Percentiles rank a stretch among this genome's conserved stretches.
These are phyloP conservation scores for Gallinago solitaria DNA, from an alignment of 2,797 vertebrate species.

Conservation along the genomic window DNA sequence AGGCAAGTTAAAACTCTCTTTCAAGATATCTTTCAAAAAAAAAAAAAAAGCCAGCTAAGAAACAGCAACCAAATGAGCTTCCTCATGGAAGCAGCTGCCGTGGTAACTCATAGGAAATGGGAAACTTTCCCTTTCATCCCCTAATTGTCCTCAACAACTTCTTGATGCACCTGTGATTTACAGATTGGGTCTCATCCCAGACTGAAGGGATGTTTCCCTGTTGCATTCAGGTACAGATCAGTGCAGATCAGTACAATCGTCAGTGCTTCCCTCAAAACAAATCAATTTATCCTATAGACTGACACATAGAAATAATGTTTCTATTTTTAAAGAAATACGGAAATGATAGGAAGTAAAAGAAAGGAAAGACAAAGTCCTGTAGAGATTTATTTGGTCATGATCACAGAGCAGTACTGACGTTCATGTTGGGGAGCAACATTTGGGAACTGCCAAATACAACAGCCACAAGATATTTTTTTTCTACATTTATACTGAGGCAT, in stretches of 20 bases:
- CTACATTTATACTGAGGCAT: not conserved
- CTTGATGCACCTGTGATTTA: not conserved
- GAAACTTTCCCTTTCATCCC: not conserved
- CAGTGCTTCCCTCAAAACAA: not conserved
- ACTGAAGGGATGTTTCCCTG: not conserved
- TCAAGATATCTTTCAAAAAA: not conserved
- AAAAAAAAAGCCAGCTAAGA: not conserved
- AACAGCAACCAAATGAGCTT: not conserved
- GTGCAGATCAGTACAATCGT: not conserved
- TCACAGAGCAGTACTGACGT: not conserved
- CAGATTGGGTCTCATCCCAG: not conserved
- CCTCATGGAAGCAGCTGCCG: not conserved
- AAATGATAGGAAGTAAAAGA: not conserved
- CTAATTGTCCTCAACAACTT: not conserved
- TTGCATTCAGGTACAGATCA: fast-evolving
- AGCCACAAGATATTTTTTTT: not conserved
- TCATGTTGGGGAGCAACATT: not conserved
- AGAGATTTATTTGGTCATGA: not conserved
- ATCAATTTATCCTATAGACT: not conserved
- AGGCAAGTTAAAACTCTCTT: not conserved
- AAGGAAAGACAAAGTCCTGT: not conserved
- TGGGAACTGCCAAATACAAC: not conserved
- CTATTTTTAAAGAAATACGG: not conserved
- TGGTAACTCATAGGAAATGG: not conserved
- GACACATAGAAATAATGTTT: not conserved